phyloP scores from a whole-genome alignment of 2,888 invertebrate genomes.

The Encarsia formosa region DNA sequence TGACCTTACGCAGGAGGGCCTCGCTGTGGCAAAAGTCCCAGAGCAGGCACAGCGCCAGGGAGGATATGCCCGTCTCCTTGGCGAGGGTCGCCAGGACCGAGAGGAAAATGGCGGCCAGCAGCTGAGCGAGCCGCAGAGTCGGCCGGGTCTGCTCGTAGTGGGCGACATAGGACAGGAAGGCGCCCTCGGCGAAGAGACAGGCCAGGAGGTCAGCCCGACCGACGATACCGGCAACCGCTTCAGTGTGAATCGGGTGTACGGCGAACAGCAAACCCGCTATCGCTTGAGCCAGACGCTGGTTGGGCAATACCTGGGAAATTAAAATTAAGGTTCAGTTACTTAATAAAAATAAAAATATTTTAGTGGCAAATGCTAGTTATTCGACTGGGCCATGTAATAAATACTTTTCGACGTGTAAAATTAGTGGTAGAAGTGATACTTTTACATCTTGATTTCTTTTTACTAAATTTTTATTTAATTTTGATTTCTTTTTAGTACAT shows the following conservation, averaged over 20 bases:
- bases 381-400: too few species aligned
- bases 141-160: constrained; percentile 56
- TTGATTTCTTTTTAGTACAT: too few species aligned
- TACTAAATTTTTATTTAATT: too few species aligned
- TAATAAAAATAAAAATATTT: too few species aligned
- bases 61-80: constrained; percentile 94
- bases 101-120: constrained; percentile 55
- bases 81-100: constrained; percentile 77
- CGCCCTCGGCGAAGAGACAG: constrained; percentile 83
- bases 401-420: too few species aligned
- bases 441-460: too few species aligned
- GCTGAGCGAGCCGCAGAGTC: constrained; percentile 37
- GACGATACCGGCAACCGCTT: constrained; percentile 93
- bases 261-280: constrained; percentile 86
- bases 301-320: constrained; percentile 55
- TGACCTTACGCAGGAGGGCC: constrained; percentile 39
- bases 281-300: constrained; percentile 64
- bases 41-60: constrained; percentile 81
- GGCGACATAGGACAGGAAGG: constrained; percentile 79
- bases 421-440: too few species aligned
- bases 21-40: constrained; percentile 67
- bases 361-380: too few species aligned
- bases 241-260: constrained; percentile 93
- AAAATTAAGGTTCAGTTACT: too few species aligned
- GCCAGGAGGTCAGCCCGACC: constrained; percentile 93